Percentiles rank a stretch among this genome's conserved stretches.
These are phyloP conservation scores for Cottus gobio DNA, from an alignment of 2,113 vertebrate species.

Conservation along the genomic window DNA sequence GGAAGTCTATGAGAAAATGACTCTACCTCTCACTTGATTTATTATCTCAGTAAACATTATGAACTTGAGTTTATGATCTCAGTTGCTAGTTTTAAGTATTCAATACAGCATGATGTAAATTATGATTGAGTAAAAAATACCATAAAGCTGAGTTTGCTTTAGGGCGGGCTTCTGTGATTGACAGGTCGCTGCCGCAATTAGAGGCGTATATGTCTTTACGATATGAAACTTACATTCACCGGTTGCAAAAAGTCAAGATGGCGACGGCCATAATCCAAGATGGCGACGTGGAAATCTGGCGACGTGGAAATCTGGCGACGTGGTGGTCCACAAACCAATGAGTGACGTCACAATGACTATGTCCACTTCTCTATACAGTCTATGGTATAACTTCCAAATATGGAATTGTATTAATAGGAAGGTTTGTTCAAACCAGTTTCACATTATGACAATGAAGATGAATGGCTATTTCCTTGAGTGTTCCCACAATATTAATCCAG, in stretches of 20 bases:
- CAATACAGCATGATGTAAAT: not conserved
- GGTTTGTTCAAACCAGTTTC: not conserved
- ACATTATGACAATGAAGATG: conserved; percentile 17
- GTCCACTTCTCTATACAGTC: not conserved
- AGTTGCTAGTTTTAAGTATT: not conserved
- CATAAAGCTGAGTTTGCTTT: not conserved
- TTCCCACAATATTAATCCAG: conserved; percentile 5
- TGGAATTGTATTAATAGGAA: not conserved
- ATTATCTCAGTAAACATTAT: not conserved
- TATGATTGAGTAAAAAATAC: not conserved
- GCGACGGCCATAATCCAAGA: not conserved
- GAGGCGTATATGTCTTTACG: not conserved
- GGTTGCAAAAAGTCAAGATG: not conserved
- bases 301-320: no score
- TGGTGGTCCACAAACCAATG: not conserved
- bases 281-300: no score
- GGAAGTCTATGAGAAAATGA: not conserved
- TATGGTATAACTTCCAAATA: not conserved
- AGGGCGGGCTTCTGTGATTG: not conserved
- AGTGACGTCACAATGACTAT: not conserved
- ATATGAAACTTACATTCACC: not conserved
- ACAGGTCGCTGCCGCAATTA: not conserved
- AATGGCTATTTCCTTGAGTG: conserved; percentile 9
- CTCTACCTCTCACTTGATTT: not conserved
- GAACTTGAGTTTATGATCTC: not conserved